Conservation (phyloP, 2,113 vertebrate genomes). For the Rhabdomys dilectus region DNA sequence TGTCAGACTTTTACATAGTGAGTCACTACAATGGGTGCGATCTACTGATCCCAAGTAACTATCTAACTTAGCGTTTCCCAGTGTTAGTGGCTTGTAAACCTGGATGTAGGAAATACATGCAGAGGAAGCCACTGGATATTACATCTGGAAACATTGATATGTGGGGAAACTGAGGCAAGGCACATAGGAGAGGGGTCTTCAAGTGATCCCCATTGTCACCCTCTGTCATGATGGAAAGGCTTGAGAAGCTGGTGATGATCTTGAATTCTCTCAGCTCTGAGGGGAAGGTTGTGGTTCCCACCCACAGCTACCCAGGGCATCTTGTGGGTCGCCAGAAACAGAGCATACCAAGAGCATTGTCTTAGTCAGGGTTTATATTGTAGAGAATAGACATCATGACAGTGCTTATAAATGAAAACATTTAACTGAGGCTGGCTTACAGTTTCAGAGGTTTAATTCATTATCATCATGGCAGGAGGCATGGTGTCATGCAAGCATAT, state of each 20-base stretch:
- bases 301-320: not conserved
- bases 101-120: rapidly evolving
- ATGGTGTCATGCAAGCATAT: not conserved
- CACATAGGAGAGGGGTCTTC: not conserved
- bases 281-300: not conserved
- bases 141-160: not conserved
- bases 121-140: not conserved
- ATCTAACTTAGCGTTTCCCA: rapidly evolving
- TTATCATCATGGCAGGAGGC: not conserved
- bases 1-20: not conserved
- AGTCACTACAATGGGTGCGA: not conserved
- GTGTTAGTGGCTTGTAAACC: not conserved
- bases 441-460: not conserved
- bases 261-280: not conserved
- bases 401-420: not conserved
- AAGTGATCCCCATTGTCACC: not conserved
- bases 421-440: not conserved
- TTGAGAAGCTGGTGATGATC: not conserved
- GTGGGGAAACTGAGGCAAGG: not conserved
- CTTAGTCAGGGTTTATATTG: not conserved
- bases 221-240: not conserved
- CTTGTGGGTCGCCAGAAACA: conserved; percentile 54
- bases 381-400: not conserved
- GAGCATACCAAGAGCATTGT: conserved; percentile 64
- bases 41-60: not conserved